Conservation (phyloP, 2,888 invertebrate genomes). For the Dasysyrphus tricinctus region DNA sequence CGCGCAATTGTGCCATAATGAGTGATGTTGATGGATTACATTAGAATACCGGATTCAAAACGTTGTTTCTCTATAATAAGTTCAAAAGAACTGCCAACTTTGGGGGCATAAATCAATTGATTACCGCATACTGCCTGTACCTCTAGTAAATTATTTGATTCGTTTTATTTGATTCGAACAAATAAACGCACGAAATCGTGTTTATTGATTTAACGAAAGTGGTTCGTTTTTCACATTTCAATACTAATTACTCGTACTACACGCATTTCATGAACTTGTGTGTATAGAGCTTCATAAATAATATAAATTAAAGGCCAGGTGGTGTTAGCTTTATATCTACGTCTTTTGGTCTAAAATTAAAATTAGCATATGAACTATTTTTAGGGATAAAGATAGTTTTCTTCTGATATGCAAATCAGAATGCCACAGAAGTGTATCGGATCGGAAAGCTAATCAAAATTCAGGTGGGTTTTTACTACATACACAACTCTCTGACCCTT, state of each 20-base stretch:
- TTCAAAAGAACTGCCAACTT: conserved; percentile 6
- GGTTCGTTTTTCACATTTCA: conserved; percentile 61
- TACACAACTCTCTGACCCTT: conserved; percentile 2
- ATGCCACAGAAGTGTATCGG: conserved; percentile 16
- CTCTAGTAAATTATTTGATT: conserved; percentile 30
- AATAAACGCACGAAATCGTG: conserved; percentile 42
- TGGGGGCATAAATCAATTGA: conserved; percentile 56
- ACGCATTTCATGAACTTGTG: conserved; percentile 12
- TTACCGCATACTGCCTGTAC: conserved; percentile 8
- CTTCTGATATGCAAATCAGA: conserved; percentile 41
- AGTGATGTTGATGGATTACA: conserved; percentile 38
- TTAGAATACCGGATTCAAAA: conserved; percentile 28
- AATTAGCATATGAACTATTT: conserved; percentile 31
- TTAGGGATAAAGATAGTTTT: conserved; percentile 9
- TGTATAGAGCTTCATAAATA: neutral
- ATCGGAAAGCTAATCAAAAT: conserved; percentile 55
- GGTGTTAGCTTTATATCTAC: neutral
- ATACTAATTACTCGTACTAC: conserved; percentile 53
- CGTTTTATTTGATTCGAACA: conserved; percentile 41
- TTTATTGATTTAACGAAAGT: conserved; percentile 59
- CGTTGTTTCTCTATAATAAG: neutral
- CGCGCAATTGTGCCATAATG: conserved; percentile 50
- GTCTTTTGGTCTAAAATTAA: conserved; percentile 17
- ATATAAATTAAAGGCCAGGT: neutral
- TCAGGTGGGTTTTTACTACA: conserved; percentile 5